phyloP scores from a whole-genome alignment of 2,888 invertebrate species.

The Cistogaster globosa region DNA sequence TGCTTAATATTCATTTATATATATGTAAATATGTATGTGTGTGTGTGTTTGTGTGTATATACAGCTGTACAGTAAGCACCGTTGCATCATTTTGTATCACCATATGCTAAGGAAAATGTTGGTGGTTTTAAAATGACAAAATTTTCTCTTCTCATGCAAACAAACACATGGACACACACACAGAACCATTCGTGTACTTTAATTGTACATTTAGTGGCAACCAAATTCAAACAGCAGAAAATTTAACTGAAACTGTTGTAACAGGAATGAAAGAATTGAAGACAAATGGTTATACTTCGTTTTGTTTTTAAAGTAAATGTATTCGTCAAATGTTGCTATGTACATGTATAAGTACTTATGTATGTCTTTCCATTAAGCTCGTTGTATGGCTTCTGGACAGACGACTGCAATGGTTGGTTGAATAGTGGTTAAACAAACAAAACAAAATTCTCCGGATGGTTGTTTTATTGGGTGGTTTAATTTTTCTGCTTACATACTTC shows the following conservation, averaged over 20 bases:
- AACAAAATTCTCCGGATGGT: background rate
- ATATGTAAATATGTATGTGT: background rate
- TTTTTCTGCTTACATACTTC: too few relatives aligned
- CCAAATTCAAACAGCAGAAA: background rate
- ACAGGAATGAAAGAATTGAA: constrained; percentile 45
- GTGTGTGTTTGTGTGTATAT: background rate
- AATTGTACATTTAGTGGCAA: background rate
- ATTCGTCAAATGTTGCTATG: constrained; percentile 9
- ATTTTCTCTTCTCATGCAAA: background rate
- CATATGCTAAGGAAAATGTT: constrained; percentile 48
- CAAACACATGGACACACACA: too few relatives aligned
- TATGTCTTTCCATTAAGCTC: background rate
- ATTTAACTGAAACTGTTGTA: constrained; percentile 35
- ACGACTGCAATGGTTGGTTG: constrained; percentile 12
- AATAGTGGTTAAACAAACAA: background rate
- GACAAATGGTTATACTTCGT: constrained; percentile 40
- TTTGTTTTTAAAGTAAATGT: constrained; percentile 28
- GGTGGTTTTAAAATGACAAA: constrained; percentile 51
- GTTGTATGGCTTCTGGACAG: constrained; percentile 1
- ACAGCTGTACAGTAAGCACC: constrained; percentile 1
- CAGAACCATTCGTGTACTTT: background rate
- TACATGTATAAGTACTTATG: background rate
- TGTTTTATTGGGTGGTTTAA: too few relatives aligned
- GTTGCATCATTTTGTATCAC: constrained; percentile 29
- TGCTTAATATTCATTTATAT: constrained; percentile 21